Conservation (phyloP, 2,797 vertebrate species). For the Halcyon badia region DNA sequence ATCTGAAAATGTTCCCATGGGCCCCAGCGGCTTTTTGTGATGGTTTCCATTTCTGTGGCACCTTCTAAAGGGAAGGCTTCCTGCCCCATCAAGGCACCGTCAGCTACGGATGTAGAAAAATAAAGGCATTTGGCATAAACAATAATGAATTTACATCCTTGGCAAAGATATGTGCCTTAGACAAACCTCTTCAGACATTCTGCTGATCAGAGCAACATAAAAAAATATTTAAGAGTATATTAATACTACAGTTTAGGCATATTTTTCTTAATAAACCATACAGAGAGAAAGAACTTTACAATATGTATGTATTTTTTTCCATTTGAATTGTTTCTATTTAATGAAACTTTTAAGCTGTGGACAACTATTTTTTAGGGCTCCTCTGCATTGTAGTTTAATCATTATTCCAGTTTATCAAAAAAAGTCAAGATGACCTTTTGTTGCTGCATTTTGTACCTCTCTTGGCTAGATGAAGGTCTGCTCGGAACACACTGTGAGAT, state of each 20-base stretch:
- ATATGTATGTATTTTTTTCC: neutral
- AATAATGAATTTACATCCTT: neutral
- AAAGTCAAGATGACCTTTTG: slow-evolving; percentile 61
- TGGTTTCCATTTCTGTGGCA: neutral
- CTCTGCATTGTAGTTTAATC: slow-evolving; percentile 55
- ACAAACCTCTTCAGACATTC: neutral
- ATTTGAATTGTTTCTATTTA: neutral
- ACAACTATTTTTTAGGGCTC: neutral
- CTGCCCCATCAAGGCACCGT: accelerated
- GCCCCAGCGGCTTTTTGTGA: neutral
- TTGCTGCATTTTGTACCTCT: slow-evolving; percentile 49
- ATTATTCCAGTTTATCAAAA: slow-evolving; percentile 71
- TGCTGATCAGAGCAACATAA: neutral
- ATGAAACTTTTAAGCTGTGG: neutral
- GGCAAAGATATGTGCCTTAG: neutral
- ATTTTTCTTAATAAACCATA: neutral
- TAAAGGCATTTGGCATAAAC: neutral
- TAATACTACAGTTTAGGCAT: neutral
- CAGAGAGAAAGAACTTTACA: neutral
- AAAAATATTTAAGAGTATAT: neutral
- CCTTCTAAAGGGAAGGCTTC: neutral
- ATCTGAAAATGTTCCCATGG: neutral
- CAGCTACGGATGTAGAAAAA: neutral
- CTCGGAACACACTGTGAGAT: slow-evolving; percentile 20
- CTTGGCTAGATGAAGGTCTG: slow-evolving; percentile 22